Evolutionary conservation across 2,113 vertebrate species (phyloP).

Genomic region (Pangasianodon hypophthalmus): DNA sequence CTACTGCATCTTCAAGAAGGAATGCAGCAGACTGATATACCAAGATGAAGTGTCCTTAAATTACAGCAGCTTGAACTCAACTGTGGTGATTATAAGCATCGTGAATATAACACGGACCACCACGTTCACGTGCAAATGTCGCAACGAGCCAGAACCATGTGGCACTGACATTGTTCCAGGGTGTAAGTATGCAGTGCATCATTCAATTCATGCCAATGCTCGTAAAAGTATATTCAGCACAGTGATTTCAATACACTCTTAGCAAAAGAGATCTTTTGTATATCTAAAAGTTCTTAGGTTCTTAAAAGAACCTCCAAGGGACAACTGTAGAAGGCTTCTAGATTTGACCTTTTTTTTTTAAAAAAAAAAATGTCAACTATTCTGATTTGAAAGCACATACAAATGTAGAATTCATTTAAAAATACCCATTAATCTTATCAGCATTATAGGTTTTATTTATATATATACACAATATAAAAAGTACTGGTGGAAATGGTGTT

Average conservation of each 20-base stretch:
- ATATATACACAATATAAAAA: not conserved
- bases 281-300: not conserved
- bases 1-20: slow-evolving; percentile 66
- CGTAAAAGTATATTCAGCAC: not conserved
- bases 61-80: not conserved
- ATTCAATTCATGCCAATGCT: not conserved
- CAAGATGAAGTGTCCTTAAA: not conserved
- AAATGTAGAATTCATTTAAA: not conserved
- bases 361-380: too few relatives aligned
- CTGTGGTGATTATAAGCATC: slow-evolving; percentile 54
- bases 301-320: not conserved
- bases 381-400: not conserved
- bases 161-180: slow-evolving; percentile 71
- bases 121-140: slow-evolving; percentile 67
- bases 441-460: not conserved
- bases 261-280: not conserved
- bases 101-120: slow-evolving; percentile 56
- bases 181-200: slow-evolving; percentile 64
- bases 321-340: not conserved
- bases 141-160: slow-evolving; percentile 58
- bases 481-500: not conserved
- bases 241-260: not conserved
- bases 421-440: not conserved
- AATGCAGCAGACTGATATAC: slow-evolving; percentile 33
- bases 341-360: not conserved